A percentile compares a stretch with the other conserved stretches of the same genome.
Conservation (phyloP, 2,888 invertebrate species). For the Hesperia comma region DNA sequence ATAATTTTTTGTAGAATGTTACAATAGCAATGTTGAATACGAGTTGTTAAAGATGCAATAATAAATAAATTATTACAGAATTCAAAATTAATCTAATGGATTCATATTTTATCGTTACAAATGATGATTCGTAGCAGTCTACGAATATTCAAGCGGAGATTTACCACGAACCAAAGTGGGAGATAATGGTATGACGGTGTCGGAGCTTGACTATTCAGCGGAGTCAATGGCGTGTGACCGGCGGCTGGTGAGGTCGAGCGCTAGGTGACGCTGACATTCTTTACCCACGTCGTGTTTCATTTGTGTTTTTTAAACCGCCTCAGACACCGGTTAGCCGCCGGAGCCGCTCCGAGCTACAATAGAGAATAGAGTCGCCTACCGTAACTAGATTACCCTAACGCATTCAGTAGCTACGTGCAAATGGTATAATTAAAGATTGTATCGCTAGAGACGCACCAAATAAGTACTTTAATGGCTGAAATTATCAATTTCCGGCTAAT, state of each 20-base stretch:
- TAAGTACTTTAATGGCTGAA: conserved; percentile 45
- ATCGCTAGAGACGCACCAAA: conserved; percentile 35
- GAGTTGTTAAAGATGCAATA: too few species aligned
- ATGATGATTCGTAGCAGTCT: conserved; percentile 50
- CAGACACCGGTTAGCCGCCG: conserved; percentile 31
- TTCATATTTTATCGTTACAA: conserved; percentile 8
- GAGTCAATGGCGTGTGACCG: conserved; percentile 82
- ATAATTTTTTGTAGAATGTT: too few species aligned
- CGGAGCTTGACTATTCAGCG: conserved; percentile 67
- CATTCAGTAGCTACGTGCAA: conserved; percentile 31
- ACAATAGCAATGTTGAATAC: too few species aligned
- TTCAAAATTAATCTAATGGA: too few species aligned
- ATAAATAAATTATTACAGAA: too few species aligned
- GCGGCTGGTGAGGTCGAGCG: conserved; percentile 63
- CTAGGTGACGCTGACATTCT: conserved; percentile 77
- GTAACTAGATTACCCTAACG: conserved; percentile 33
- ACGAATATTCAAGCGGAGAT: conserved; percentile 62
- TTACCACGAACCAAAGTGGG: conserved; percentile 53
- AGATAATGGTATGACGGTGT: conserved; percentile 47
- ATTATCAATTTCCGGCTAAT: conserved; percentile 65
- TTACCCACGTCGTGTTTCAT: conserved; percentile 67
- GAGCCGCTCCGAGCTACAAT: conserved; percentile 29
- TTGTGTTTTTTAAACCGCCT: conserved; percentile 52
- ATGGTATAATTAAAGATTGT: conserved; percentile 35
- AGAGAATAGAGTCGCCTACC: conserved; percentile 26